Evolutionary conservation across 2,797 vertebrate genomes (phyloP).

Genomic region (Danio albolineatus): DNA sequence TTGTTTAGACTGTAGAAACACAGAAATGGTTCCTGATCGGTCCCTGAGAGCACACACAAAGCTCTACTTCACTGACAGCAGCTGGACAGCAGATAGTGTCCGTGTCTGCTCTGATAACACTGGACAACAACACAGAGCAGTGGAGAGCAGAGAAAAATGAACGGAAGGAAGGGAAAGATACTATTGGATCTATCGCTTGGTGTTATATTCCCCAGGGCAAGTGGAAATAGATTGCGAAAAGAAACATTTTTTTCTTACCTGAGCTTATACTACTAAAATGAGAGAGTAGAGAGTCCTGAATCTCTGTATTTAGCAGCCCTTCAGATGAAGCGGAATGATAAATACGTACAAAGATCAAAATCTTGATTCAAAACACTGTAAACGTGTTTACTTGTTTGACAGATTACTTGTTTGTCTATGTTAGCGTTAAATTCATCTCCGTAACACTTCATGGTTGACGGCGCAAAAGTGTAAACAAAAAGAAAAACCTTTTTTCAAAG

Average conservation of each 20-base stretch:
- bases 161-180: neutral
- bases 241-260: neutral
- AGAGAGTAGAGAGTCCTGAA: slow-evolving; percentile 1
- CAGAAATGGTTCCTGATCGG: neutral
- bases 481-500: too few relatives aligned
- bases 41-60: neutral
- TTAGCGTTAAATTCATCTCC: too few relatives aligned
- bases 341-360: too few relatives aligned
- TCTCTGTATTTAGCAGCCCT: neutral
- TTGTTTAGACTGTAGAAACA: neutral
- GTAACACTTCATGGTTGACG: too few relatives aligned
- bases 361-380: too few relatives aligned
- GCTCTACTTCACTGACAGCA: slow-evolving; percentile 11
- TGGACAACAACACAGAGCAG: neutral
- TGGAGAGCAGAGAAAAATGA: slow-evolving; percentile 3
- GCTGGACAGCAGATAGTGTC: slow-evolving; percentile 26
- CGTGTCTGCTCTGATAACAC: slow-evolving; percentile 18
- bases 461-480: too few relatives aligned
- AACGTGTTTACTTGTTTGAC: too few relatives aligned
- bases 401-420: too few relatives aligned
- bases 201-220: neutral
- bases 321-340: too few relatives aligned
- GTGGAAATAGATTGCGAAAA: neutral
- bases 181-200: neutral
- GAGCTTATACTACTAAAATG: slow-evolving; percentile 13